These are phyloP conservation scores for Leptodactylus fallax DNA, from an alignment of 2,797 vertebrate genomes.

Conservation along the genomic window DNA sequence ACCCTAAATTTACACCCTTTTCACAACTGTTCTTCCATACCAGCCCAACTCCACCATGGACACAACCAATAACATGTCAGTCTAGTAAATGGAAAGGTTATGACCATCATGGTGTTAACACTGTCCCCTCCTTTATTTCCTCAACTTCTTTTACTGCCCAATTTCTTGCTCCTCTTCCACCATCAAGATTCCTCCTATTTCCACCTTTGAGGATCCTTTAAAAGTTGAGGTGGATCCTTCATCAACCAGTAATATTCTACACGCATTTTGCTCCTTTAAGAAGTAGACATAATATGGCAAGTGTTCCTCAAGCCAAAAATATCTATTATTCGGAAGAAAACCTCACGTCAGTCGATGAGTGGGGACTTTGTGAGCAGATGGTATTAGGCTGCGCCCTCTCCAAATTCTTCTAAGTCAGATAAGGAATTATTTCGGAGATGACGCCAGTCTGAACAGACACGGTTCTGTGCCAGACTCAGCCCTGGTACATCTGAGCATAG, in stretches of 20 bases:
- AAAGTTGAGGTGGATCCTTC: not conserved
- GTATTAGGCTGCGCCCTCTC: not conserved
- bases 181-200: not conserved
- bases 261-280: not conserved
- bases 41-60: no score
- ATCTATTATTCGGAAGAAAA: not conserved
- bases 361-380: conserved; percentile 23
- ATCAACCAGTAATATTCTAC: no score
- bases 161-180: not conserved
- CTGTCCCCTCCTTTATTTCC: not conserved
- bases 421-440: conserved; percentile 28
- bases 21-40: not conserved
- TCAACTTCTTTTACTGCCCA: not conserved
- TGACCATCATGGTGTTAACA: not conserved
- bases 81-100: not conserved
- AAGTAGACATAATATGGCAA: not conserved
- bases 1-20: no score
- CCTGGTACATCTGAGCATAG: not conserved
- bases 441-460: conserved; percentile 30
- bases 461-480: not conserved
- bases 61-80: not conserved
- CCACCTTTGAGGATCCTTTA: not conserved
- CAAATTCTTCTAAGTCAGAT: conserved; percentile 42
- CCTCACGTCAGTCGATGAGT: not conserved
- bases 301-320: not conserved